A percentile compares a stretch with the other conserved stretches of the same genome.
Conservation (phyloP, 2,888 invertebrate genomes). For the Eristalis arbustorum region DNA sequence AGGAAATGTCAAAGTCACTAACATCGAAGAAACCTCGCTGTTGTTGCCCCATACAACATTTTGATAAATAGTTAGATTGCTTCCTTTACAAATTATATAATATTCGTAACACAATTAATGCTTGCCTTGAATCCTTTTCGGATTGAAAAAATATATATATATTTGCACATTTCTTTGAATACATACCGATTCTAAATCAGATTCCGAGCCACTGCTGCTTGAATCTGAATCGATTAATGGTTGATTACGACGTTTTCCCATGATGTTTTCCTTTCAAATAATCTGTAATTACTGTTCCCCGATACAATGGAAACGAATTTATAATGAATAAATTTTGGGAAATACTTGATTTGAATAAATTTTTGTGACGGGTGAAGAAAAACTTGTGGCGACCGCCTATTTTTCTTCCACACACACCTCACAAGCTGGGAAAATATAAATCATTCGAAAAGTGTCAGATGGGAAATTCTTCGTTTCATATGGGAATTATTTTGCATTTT, state of each 20-base stretch:
- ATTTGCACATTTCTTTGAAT: background rate
- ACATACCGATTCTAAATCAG: constrained; percentile 92
- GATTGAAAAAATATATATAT: background rate
- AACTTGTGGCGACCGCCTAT: constrained; percentile 51
- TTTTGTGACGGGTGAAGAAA: constrained; percentile 14
- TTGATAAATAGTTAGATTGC: background rate
- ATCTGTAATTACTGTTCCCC: background rate
- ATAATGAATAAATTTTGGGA: constrained; percentile 4
- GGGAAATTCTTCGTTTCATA: constrained; percentile 34
- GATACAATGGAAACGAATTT: background rate
- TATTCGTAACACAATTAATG: background rate
- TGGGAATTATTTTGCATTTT: constrained; percentile 3
- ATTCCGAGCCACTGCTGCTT: constrained; percentile 88
- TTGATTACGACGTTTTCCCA: constrained; percentile 93
- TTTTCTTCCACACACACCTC: constrained; percentile 39
- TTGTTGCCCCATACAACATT: constrained; percentile 1
- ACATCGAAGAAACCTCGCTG: constrained; percentile 6
- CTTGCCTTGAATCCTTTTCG: background rate
- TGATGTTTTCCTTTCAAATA: constrained; percentile 74
- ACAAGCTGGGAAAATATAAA: constrained; percentile 48
- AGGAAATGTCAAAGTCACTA: constrained; percentile 50
- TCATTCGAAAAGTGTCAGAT: constrained; percentile 45
- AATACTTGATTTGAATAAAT: background rate
- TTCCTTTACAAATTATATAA: constrained; percentile 38
- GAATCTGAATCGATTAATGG: constrained; percentile 91